phyloP scores from a whole-genome alignment of 2,113 vertebrate genomes.

The Gobio gobio region DNA sequence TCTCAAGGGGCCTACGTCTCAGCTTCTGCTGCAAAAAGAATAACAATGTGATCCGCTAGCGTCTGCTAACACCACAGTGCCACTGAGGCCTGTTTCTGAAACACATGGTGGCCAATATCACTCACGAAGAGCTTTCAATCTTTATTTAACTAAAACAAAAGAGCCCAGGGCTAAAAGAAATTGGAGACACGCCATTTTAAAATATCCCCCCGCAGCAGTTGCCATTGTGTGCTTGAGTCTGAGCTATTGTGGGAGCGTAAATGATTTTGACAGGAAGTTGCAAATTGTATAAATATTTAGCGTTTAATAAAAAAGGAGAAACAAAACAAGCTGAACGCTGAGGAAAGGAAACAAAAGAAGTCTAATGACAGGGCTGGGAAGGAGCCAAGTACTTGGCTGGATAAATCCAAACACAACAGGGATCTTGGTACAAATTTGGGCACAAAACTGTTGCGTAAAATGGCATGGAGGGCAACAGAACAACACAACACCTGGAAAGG shows the following conservation, averaged over 20 bases:
- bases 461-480: constrained; percentile 33
- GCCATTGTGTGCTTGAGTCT: constrained; percentile 44
- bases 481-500: constrained; percentile 53
- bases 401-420: constrained; percentile 58
- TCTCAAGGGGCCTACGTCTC: constrained; percentile 42
- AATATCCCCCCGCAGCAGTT: constrained; percentile 24
- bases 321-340: constrained; percentile 51
- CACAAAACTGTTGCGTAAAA: constrained; percentile 52
- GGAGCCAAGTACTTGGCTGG: constrained; percentile 46
- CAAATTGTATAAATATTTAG: constrained; percentile 53
- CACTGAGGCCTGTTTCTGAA: constrained; percentile 42
- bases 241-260: constrained; percentile 54
- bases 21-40: constrained; percentile 50
- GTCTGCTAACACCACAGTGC: constrained; percentile 31
- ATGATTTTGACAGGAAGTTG: constrained; percentile 58
- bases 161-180: constrained; percentile 52
- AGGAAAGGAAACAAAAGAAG: constrained; percentile 54
- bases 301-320: constrained; percentile 49
- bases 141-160: constrained; percentile 60
- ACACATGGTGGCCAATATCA: constrained; percentile 50
- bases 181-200: constrained; percentile 39
- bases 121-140: constrained; percentile 48
- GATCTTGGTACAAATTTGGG: constrained; percentile 51
- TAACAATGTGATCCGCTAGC: constrained; percentile 41
- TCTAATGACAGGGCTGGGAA: constrained; percentile 54